Evolutionary conservation across 2,113 vertebrate species (phyloP).

Genomic region (sheep (Ovis aries)): DNA sequence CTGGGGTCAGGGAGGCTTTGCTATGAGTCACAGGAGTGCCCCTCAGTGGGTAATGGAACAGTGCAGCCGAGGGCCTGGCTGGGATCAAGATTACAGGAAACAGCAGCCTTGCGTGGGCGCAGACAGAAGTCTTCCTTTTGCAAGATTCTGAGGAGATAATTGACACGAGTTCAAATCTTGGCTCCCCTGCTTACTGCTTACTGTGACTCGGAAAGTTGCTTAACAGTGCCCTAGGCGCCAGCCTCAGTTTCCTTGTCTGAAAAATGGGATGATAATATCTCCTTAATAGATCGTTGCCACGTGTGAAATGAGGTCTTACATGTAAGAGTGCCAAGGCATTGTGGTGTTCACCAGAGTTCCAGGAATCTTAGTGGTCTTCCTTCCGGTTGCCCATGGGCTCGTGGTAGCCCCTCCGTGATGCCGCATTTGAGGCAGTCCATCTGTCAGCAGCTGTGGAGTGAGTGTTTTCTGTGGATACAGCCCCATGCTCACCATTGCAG

Average conservation of each 20-base stretch:
- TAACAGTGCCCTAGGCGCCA: not conserved
- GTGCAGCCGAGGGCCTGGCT: not conserved
- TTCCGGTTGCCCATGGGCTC: not conserved
- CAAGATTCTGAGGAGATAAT: not conserved
- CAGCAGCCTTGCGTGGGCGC: not conserved
- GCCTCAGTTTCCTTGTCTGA: not conserved
- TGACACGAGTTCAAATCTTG: not conserved
- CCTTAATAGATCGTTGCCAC: not conserved
- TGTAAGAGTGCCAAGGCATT: not conserved
- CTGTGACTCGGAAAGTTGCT: not conserved
- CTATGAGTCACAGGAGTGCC: not conserved
- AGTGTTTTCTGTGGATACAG: rapidly evolving
- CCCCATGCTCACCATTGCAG: not conserved
- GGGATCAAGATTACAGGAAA: not conserved
- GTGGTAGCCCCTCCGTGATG: rapidly evolving
- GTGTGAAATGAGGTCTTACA: not conserved
- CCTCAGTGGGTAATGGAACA: not conserved
- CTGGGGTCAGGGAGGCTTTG: not conserved
- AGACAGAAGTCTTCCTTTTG: not conserved
- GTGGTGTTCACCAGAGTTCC: not conserved
- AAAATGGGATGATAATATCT: not conserved
- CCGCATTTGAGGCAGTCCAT: not conserved
- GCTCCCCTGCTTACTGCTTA: not conserved
- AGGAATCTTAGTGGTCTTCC: not conserved
- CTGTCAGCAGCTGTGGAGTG: not conserved